A percentile compares a stretch with the other conserved stretches of the same genome.
Evolutionary conservation across 1,140 invertebrate genomes (phyloP).

Genomic region (Dufourea novaeangliae): DNA sequence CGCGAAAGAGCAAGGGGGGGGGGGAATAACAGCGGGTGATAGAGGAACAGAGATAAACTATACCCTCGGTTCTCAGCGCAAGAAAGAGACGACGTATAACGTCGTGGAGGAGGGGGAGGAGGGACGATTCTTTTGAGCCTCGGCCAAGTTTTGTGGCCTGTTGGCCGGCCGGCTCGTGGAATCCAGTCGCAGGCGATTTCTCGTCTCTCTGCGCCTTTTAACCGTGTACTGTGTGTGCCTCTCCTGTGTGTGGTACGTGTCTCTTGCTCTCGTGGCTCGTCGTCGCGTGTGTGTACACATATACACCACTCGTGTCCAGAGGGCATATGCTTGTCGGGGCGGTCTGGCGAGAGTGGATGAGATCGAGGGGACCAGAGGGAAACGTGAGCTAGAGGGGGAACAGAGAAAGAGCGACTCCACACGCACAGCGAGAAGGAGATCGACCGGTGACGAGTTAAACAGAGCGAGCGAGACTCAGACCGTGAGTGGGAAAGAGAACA

Average conservation of each 20-base stretch:
- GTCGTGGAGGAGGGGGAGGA: conserved; percentile 20
- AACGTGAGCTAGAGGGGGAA: conserved; percentile 18
- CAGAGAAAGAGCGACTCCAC: background rate
- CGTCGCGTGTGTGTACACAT: background rate
- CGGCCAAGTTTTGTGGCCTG: conserved; percentile 67
- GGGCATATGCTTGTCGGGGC: background rate
- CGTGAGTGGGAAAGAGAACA: background rate
- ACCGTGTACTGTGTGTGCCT: too few species aligned
- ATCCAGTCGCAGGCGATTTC: conserved; percentile 68
- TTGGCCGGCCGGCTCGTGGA: conserved; percentile 62
- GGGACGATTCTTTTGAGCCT: conserved; percentile 63
- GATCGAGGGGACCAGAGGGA: background rate
- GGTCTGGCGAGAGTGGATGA: conserved; percentile 2
- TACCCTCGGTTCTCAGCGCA: background rate
- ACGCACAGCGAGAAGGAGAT: background rate
- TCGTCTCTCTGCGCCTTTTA: conserved; percentile 66
- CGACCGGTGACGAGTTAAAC: background rate
- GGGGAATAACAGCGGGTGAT: background rate
- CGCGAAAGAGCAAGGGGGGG: background rate
- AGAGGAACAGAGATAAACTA: background rate
- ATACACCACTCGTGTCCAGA: background rate
- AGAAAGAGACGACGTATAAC: conserved; percentile 13
- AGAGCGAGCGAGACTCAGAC: background rate
- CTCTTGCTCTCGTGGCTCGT: background rate
- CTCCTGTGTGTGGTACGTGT: conserved; percentile 54